Evolutionary conservation across 2,888 invertebrate species (phyloP), one percentile per base, ranked within the genome.

Genomic region (Dorcus hopei): DNA sequence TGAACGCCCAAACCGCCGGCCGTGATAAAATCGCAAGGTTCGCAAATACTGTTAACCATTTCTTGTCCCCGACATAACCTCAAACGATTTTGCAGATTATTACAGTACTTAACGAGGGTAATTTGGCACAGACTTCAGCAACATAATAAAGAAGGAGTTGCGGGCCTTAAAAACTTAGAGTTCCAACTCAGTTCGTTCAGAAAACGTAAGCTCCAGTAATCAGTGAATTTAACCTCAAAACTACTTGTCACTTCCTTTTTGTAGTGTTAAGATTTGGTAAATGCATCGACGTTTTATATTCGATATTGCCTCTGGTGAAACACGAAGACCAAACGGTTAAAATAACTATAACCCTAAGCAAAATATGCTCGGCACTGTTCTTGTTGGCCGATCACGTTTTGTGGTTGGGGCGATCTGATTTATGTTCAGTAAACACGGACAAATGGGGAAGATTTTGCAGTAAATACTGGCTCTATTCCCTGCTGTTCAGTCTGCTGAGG

Each of bases 361-460:
- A 91, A 80, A 81, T 95, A 52, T 85, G 90, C 26, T 88, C 89
- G 74, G 86, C 92, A 0, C 74, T 93, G 26, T 96, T 87, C 71
- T 81, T 96, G 2, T 80, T 94, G 49, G 87, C 91, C 9, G 96
- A 96, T 75, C 94, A 96, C 72, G 82, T 95, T 38, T 84, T 95
- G 38, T 95, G 95, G 92, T 79, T 94, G 2, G 88, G 90, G 3
- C 84, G 88, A 68, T 86, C 88, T 42, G 92, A 92, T 19, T 80
- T 87, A 4, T 78, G 80, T 64, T 81, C 80, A 65, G 83, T 91
- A 1, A 85, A 94, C 72, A 82, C 88, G 0, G 86, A 88, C 48
- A 89, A 87, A 72, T 94, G 93, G 93, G 85, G 84, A 53, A 81
- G 80, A 47, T 80, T 85, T 7, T 86, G 89, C 2, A 90, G 91